Conservation (phyloP, 1,140 invertebrate genomes). For the Eciton burchellii region DNA sequence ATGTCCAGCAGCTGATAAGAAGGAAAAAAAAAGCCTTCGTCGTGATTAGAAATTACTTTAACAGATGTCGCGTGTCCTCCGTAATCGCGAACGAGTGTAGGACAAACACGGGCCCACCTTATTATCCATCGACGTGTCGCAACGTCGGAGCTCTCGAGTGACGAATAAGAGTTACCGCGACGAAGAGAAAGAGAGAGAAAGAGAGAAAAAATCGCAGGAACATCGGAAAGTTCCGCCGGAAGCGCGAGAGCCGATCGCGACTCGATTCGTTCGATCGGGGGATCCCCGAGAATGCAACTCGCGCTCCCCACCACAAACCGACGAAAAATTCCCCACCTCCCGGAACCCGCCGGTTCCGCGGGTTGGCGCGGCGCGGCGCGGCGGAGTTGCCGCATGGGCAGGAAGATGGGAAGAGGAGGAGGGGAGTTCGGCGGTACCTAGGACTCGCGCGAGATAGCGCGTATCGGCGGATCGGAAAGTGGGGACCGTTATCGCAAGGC, state of each 20-base stretch:
- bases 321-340: conserved; percentile 7
- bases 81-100: conserved; percentile 81
- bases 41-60: conserved; percentile 79
- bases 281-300: neutral
- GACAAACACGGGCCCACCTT: conserved; percentile 77
- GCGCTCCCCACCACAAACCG: neutral
- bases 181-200: no score
- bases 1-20: conserved; percentile 71
- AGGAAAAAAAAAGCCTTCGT: conserved; percentile 29
- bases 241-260: neutral
- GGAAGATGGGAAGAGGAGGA: no score
- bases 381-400: neutral
- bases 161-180: neutral
- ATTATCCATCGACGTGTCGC: conserved; percentile 69
- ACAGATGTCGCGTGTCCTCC: conserved; percentile 82
- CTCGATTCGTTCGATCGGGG: no score
- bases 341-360: no score
- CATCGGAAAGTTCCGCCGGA: neutral
- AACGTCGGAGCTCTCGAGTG: conserved; percentile 55
- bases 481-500: conserved; percentile 82
- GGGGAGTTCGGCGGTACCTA: conserved; percentile 37
- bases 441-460: conserved; percentile 54
- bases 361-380: no score
- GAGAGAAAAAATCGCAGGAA: no score
- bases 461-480: conserved; percentile 52